Evolutionary conservation across 1,140 invertebrate genomes (phyloP).

Genomic region (Epicauta chinensis): DNA sequence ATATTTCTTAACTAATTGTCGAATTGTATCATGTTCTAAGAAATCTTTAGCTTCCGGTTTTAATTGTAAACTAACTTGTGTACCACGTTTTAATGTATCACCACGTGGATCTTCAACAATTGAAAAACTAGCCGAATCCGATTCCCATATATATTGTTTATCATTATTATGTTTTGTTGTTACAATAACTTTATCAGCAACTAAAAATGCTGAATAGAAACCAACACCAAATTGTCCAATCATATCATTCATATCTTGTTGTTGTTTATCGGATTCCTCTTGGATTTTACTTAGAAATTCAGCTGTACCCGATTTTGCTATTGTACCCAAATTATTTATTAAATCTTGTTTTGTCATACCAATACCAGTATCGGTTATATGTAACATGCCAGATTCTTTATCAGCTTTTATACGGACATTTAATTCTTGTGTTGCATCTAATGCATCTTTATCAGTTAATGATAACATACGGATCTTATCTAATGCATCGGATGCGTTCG

Average conservation of each 20-base stretch:
- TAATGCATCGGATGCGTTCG: conserved; percentile 92
- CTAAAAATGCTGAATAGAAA: conserved; percentile 96
- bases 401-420: conserved; percentile 94
- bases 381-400: conserved; percentile 88
- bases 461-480: conserved; percentile 93
- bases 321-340: conserved; percentile 95
- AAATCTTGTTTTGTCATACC: conserved; percentile 97
- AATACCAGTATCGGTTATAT: conserved; percentile 95
- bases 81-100: conserved; percentile 34
- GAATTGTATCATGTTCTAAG: conserved; percentile 86
- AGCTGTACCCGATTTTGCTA: conserved; percentile 98
- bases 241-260: conserved; percentile 74
- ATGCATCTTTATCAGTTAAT: conserved; percentile 74
- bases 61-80: conserved; percentile 67
- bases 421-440: conserved; percentile 76
- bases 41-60: conserved; percentile 98
- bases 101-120: conserved; percentile 93
- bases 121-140: conserved; percentile 81
- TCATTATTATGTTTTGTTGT: conserved; percentile 95
- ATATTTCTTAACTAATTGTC: conserved; percentile 91
- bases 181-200: conserved; percentile 85
- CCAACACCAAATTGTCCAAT: conserved; percentile 97
- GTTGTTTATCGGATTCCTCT: conserved; percentile 51
- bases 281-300: conserved; percentile 96
- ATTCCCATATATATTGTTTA: conserved; percentile 97